Evolutionary conservation across 2,797 vertebrate genomes (phyloP).

Genomic region (Hapalemur alaotrensis): DNA sequence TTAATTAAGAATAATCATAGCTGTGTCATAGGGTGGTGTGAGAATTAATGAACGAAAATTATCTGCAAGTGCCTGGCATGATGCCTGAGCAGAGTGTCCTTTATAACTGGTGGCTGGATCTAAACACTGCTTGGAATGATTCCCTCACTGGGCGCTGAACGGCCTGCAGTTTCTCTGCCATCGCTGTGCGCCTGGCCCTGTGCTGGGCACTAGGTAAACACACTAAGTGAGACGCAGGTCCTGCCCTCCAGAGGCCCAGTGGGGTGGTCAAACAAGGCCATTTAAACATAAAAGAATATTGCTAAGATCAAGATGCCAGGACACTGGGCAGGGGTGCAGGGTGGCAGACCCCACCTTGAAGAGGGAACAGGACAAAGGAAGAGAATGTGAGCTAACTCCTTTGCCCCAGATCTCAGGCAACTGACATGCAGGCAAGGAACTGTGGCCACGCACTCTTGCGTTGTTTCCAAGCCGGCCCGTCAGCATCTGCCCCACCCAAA

Average conservation of each 20-base stretch:
- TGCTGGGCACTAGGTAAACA: too few relatives aligned
- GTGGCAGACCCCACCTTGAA: not conserved
- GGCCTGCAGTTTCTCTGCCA: fast-evolving
- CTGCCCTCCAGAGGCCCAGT: not conserved
- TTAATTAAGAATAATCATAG: not conserved
- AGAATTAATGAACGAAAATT: not conserved
- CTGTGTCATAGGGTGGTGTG: not conserved
- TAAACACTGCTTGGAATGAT: not conserved
- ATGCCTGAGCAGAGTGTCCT: not conserved
- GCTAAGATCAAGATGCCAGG: not conserved
- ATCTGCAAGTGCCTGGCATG: fast-evolving
- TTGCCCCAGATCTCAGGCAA: not conserved
- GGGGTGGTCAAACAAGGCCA: not conserved
- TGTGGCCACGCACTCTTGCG: fast-evolving
- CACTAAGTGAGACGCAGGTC: not conserved
- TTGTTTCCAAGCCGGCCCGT: not conserved
- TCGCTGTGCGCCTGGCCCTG: not conserved
- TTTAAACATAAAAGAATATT: not conserved
- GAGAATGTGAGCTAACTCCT: fast-evolving
- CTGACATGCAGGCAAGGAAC: not conserved
- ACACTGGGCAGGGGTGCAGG: too few relatives aligned
- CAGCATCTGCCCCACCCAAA: not conserved
- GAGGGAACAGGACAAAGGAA: not conserved
- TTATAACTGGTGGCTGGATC: not conserved
- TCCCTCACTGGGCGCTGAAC: not conserved